phyloP scores from a whole-genome alignment of 2,797 vertebrate species.

The Hippocampus kuda region DNA sequence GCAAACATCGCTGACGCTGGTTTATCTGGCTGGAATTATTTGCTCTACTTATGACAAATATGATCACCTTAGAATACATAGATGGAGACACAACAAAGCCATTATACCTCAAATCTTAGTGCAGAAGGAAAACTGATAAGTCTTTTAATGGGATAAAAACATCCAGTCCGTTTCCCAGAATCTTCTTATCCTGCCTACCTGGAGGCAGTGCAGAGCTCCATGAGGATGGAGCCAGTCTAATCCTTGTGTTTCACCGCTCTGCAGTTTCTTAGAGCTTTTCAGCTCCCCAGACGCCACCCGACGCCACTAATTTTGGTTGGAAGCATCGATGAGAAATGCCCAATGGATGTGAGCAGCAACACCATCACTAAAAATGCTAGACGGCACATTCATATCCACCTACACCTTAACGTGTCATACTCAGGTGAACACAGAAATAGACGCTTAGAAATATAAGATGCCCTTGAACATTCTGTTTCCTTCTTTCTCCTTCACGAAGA shows the following conservation, averaged over 20 bases:
- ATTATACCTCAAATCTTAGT: neutral
- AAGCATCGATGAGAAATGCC: constrained; percentile 35
- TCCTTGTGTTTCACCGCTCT: constrained; percentile 29
- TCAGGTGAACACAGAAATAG: neutral
- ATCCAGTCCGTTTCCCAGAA: constrained; percentile 4
- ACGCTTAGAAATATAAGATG: neutral
- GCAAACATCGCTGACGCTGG: neutral
- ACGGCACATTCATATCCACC: constrained; percentile 4
- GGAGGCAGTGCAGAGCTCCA: constrained; percentile 12
- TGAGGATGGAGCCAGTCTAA: constrained; percentile 27
- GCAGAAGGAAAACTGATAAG: constrained; percentile 1
- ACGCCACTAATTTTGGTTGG: constrained; percentile 51
- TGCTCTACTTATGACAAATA: neutral
- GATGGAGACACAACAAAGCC: neutral
- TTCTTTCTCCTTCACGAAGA: neutral
- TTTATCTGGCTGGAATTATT: neutral
- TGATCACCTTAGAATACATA: neutral
- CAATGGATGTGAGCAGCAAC: constrained; percentile 35
- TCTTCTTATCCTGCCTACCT: constrained; percentile 3
- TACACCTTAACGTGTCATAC: neutral
- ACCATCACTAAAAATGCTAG: constrained; percentile 11
- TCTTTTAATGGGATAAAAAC: constrained; percentile 7
- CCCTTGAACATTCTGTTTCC: no score
- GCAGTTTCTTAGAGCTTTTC: constrained; percentile 28
- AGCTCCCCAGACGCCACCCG: constrained; percentile 31